Conservation (phyloP, 2,113 vertebrate species). For the Sitta europaea region DNA sequence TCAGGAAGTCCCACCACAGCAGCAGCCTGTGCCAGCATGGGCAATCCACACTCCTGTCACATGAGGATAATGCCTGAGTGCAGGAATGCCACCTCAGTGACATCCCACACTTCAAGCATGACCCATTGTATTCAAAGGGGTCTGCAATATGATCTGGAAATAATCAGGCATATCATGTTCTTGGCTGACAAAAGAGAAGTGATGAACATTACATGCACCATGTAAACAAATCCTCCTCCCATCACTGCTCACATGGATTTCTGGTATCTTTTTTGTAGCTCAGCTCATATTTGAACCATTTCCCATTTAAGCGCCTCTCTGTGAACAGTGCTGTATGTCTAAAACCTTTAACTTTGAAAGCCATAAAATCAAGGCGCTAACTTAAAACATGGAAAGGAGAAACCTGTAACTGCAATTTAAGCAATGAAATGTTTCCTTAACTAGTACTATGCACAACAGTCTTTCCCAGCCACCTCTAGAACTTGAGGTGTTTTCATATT, state of each 20-base stretch:
- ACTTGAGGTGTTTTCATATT: background rate
- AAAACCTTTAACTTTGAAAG: conserved; percentile 19
- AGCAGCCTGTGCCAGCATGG: background rate
- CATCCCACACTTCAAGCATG: background rate
- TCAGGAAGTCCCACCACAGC: background rate
- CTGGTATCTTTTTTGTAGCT: conserved; percentile 7
- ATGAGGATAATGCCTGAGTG: background rate
- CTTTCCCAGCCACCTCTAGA: conserved; percentile 43
- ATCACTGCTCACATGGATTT: background rate
- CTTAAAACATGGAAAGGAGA: conserved; percentile 35
- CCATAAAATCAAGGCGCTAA: conserved; percentile 44
- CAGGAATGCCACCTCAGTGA: background rate
- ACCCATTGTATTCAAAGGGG: background rate
- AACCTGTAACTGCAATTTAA: conserved; percentile 5
- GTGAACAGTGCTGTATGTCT: background rate
- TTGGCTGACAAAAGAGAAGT: conserved; percentile 11
- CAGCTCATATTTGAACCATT: conserved; percentile 22
- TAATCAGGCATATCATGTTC: background rate
- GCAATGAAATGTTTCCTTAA: conserved; percentile 40
- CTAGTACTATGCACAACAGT: conserved; percentile 65
- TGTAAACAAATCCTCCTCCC: background rate
- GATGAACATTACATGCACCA: background rate
- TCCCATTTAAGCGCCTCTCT: background rate
- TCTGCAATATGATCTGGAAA: conserved; percentile 3
- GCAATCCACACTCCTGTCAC: background rate